Conservation (phyloP, 1,140 invertebrate genomes). For the Helicoverpa zea region DNA sequence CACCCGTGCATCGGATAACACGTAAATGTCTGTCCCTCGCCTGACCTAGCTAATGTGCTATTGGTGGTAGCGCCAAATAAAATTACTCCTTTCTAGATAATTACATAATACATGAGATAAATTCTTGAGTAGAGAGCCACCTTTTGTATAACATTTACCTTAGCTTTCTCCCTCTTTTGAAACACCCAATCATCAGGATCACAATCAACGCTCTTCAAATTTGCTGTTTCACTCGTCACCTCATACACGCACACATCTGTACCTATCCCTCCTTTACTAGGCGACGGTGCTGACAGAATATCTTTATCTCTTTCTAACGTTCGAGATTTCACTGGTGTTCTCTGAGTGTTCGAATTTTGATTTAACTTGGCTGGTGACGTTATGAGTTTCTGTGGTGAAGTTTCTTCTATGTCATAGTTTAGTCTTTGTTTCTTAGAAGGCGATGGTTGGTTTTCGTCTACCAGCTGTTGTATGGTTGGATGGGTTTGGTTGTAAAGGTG, state of each 20-base stretch:
- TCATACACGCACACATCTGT: slow-evolving; percentile 56
- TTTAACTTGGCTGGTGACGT: slow-evolving; percentile 37
- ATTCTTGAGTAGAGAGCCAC: no score
- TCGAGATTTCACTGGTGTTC: not conserved
- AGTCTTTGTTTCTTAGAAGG: slow-evolving; percentile 71
- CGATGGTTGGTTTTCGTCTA: slow-evolving; percentile 58
- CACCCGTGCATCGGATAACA: no score
- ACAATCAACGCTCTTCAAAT: slow-evolving; percentile 73
- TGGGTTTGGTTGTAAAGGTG: slow-evolving; percentile 85
- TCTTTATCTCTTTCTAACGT: slow-evolving; percentile 1
- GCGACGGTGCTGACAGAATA: not conserved
- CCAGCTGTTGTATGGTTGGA: slow-evolving; percentile 73
- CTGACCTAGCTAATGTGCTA: no score
- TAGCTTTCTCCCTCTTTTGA: slow-evolving; percentile 81
- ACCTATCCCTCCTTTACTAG: slow-evolving; percentile 44
- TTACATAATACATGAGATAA: no score
- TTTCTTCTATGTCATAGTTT: slow-evolving; percentile 14
- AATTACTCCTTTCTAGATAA: no score
- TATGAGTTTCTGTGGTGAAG: slow-evolving; percentile 23
- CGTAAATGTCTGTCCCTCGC: no score
- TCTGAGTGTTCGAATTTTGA: not conserved
- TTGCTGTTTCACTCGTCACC: slow-evolving; percentile 64
- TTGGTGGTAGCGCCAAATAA: no score
- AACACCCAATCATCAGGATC: slow-evolving; percentile 81
- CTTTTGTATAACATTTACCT: no score